A percentile compares a stretch with the other conserved stretches of the same genome.
Evolutionary conservation across 1,140 invertebrate species (phyloP).

Genomic region (Pseudomyrmex sp.): DNA sequence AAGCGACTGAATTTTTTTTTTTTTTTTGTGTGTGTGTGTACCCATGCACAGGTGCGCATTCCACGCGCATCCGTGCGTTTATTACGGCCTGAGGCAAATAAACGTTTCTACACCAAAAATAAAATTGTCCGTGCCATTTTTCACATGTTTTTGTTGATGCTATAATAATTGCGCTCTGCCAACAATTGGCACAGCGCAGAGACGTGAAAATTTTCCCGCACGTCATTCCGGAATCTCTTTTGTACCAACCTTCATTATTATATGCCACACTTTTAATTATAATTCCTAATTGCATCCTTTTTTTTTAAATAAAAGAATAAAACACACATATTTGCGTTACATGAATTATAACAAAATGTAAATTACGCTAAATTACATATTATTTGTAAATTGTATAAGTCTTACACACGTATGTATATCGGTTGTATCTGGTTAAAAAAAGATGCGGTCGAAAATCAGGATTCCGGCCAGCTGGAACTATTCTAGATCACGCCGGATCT

Average conservation of each 20-base stretch:
- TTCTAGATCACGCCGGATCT: constrained; percentile 49
- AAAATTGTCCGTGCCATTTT: constrained; percentile 27
- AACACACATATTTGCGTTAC: too few species aligned
- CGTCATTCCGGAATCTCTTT: background rate
- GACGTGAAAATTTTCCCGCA: background rate
- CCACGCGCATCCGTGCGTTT: constrained; percentile 21
- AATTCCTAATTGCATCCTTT: background rate
- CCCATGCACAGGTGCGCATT: constrained; percentile 27
- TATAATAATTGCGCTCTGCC: constrained; percentile 8
- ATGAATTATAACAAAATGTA: background rate
- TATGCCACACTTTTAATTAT: background rate
- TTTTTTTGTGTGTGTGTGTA: background rate
- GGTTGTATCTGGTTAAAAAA: constrained; percentile 36
- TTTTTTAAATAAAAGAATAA: background rate
- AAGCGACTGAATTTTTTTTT: constrained; percentile 42
- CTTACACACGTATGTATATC: background rate
- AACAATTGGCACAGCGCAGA: background rate
- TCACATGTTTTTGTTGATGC: background rate
- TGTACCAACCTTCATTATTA: background rate
- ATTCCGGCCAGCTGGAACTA: constrained; percentile 56
- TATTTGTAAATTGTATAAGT: background rate
- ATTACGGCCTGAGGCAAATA: constrained; percentile 42
- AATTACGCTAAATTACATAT: constrained; percentile 22
- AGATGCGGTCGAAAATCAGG: constrained; percentile 35
- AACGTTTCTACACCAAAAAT: constrained; percentile 36